Evolutionary conservation across 2,888 invertebrate species (phyloP).

Genomic region (Cataglyphis livida): DNA sequence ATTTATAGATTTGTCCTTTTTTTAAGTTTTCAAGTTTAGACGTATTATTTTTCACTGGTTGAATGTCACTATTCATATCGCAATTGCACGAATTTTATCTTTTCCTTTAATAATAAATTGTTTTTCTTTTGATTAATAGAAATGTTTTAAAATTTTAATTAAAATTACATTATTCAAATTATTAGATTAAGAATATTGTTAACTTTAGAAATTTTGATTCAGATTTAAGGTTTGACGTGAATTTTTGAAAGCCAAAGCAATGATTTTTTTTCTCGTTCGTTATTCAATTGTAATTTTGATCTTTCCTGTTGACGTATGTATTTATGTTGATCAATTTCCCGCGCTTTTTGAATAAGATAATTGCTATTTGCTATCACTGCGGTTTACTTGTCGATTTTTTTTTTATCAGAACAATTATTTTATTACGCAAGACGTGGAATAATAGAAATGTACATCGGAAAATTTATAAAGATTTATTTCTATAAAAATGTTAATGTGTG

Average conservation of each 20-base stretch:
- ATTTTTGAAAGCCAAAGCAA: conserved; percentile 41
- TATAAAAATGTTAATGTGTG: conserved; percentile 66
- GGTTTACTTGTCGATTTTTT: not conserved
- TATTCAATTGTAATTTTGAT: conserved; percentile 49
- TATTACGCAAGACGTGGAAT: not conserved
- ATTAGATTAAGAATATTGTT: not conserved
- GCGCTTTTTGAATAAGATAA: not conserved
- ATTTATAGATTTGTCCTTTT: conserved; percentile 61
- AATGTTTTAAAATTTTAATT: not conserved
- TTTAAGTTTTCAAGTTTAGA: conserved; percentile 66
- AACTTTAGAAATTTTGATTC: conserved; percentile 46
- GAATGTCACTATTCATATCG: conserved; percentile 64
- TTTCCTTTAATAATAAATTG: not conserved
- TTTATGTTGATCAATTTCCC: not conserved
- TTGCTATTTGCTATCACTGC: not conserved
- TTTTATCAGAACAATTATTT: not conserved
- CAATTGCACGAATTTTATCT: conserved; percentile 17
- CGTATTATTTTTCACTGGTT: conserved; percentile 16
- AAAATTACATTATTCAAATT: conserved; percentile 15
- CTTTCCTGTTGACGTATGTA: not conserved
- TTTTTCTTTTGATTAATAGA: conserved; percentile 7
- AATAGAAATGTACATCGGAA: not conserved
- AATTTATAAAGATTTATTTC: conserved; percentile 62
- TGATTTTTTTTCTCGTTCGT: conserved; percentile 17
- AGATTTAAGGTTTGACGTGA: conserved; percentile 28